phyloP scores from a whole-genome alignment of 2,113 vertebrate genomes.

The Apeltes quadracus region DNA sequence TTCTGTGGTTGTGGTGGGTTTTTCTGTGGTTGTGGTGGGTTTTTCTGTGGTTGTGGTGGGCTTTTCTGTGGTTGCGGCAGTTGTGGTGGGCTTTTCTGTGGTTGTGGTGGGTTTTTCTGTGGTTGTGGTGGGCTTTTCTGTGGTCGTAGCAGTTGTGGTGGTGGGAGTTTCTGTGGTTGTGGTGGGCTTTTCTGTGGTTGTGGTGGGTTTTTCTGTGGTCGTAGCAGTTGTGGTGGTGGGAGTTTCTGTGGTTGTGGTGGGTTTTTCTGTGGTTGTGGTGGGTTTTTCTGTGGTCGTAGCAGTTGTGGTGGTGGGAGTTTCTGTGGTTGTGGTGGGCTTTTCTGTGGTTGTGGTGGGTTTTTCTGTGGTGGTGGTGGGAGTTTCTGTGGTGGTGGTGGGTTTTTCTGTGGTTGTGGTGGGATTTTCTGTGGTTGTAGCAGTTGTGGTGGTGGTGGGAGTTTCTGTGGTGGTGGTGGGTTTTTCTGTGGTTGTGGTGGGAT shows the following conservation, averaged over 20 bases:
- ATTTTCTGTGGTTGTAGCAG: conserved; percentile 1
- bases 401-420: neutral
- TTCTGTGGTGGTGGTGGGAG: neutral
- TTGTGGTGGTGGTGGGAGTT: neutral
- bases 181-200: neutral
- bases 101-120: neutral
- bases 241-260: neutral
- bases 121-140: neutral
- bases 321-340: neutral
- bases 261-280: neutral
- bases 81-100: neutral
- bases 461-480: neutral
- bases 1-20: conserved; percentile 1
- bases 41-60: neutral
- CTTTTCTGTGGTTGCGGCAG: neutral
- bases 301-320: too few species aligned
- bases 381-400: neutral
- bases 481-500: neutral
- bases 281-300: neutral
- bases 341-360: neutral
- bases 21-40: neutral
- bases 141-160: too few species aligned
- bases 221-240: too few species aligned
- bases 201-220: neutral
- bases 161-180: too few species aligned